A percentile compares a stretch with the other conserved stretches of the same genome.
Evolutionary conservation across 53 echinoderm and acorn worm species (phyloP).

Genomic region (Actinopyga echinites): DNA sequence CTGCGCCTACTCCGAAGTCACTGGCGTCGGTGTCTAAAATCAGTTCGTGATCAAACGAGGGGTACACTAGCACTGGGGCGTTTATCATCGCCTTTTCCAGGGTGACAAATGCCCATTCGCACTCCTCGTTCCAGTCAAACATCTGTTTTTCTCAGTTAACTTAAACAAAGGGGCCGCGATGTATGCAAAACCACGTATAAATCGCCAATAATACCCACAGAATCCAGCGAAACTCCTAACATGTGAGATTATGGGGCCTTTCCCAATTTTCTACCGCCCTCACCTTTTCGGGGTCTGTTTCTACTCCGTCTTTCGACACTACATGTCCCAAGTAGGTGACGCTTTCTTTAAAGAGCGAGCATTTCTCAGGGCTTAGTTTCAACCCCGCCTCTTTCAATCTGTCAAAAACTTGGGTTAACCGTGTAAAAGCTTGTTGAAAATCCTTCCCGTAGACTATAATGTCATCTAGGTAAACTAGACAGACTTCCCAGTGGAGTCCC

Average conservation of each 20-base stretch:
- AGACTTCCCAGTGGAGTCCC: slow-evolving; percentile 44
- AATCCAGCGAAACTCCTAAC: slow-evolving; percentile 38
- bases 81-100: background rate
- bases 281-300: slow-evolving; percentile 41
- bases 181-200: slow-evolving; percentile 23
- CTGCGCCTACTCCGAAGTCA: slow-evolving; percentile 1
- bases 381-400: slow-evolving; percentile 28
- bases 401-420: slow-evolving; percentile 17
- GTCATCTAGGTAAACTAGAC: slow-evolving; percentile 44
- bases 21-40: slow-evolving; percentile 26
- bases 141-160: slow-evolving; percentile 49
- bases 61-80: background rate
- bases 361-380: slow-evolving; percentile 55
- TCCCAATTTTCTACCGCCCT: slow-evolving; percentile 31
- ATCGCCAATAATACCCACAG: slow-evolving; percentile 30
- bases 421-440: slow-evolving; percentile 10
- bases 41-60: background rate
- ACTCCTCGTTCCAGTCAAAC: slow-evolving; percentile 48
- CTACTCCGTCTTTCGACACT: slow-evolving; percentile 36
- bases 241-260: slow-evolving; percentile 31
- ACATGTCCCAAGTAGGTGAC: slow-evolving; percentile 42
- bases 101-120: slow-evolving; percentile 35
- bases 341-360: slow-evolving; percentile 42
- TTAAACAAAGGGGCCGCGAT: slow-evolving; percentile 41
- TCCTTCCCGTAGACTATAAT: slow-evolving; percentile 51